A percentile compares a stretch with the other conserved stretches of the same genome.
phyloP scores from a whole-genome alignment of 1,140 invertebrate genomes.

The Triops cancriformis region DNA sequence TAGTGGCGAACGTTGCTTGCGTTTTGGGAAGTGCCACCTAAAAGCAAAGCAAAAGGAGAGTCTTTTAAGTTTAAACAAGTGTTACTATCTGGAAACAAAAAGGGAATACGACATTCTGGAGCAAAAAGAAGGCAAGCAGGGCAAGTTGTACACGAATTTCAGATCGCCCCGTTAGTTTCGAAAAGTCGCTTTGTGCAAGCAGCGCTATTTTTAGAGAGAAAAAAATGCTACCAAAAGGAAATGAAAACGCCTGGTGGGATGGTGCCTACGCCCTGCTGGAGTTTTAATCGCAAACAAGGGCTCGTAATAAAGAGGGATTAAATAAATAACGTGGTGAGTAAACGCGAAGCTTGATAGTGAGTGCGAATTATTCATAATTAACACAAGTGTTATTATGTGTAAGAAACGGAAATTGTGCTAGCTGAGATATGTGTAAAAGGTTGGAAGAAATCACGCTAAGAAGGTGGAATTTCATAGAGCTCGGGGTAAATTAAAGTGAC shows the following conservation, averaged over 20 bases:
- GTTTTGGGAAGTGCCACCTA: too few species aligned
- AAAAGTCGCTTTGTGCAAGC: background rate
- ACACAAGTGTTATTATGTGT: too few species aligned
- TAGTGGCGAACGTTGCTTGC: background rate
- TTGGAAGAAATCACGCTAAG: too few species aligned
- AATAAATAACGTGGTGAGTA: too few species aligned
- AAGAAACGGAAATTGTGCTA: too few species aligned
- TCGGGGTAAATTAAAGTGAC: too few species aligned
- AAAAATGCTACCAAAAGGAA: background rate
- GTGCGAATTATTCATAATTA: too few species aligned
- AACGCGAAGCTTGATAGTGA: too few species aligned
- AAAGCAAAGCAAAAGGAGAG: too few species aligned
- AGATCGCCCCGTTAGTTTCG: background rate
- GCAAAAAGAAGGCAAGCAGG: background rate
- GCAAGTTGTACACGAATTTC: constrained; percentile 4
- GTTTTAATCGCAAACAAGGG: background rate
- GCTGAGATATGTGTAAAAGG: too few species aligned
- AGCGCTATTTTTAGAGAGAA: background rate
- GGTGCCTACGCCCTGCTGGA: background rate
- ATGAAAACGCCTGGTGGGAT: background rate
- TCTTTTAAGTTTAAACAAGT: background rate
- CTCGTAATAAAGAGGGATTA: too few species aligned
- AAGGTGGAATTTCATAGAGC: too few species aligned
- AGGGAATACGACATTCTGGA: background rate
- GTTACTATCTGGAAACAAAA: background rate